Conservation (phyloP, 2,797 vertebrate genomes). For the Psittacula echo region DNA sequence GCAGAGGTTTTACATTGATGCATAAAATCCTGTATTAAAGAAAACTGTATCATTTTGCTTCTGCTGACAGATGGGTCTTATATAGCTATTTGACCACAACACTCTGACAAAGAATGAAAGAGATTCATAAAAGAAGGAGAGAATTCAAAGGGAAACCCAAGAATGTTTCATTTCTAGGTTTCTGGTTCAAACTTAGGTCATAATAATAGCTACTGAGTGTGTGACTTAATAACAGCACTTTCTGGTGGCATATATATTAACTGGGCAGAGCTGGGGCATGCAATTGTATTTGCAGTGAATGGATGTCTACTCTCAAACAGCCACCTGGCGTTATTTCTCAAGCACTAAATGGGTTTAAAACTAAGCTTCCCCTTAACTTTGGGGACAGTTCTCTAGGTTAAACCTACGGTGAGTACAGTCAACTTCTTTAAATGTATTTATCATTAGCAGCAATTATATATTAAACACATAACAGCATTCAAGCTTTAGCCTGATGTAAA, state of each 20-base stretch:
- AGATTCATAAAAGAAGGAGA: background rate
- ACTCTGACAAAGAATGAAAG: constrained; percentile 60
- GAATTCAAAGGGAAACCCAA: constrained; percentile 57
- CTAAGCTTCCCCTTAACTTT: background rate
- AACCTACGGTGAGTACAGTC: background rate
- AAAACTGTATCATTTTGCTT: constrained; percentile 63
- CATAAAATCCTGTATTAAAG: constrained; percentile 45
- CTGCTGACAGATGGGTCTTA: constrained; percentile 58
- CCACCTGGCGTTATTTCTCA: background rate
- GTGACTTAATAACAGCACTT: constrained; percentile 37
- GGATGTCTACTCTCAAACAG: background rate
- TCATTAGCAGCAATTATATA: background rate
- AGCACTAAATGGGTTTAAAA: background rate
- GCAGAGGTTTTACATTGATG: background rate
- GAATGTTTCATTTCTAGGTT: constrained; percentile 63
- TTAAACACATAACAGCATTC: background rate
- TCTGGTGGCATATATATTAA: background rate
- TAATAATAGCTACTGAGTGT: background rate
- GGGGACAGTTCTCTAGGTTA: background rate
- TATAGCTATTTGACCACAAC: background rate
- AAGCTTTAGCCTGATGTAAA: background rate
- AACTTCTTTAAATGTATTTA: background rate
- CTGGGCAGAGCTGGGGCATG: background rate
- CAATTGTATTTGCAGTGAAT: background rate
- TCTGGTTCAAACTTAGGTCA: constrained; percentile 66